These are phyloP conservation scores for Cremastobaeus sp. DNA, from an alignment of 2,888 invertebrate genomes.

Conservation along the genomic window DNA sequence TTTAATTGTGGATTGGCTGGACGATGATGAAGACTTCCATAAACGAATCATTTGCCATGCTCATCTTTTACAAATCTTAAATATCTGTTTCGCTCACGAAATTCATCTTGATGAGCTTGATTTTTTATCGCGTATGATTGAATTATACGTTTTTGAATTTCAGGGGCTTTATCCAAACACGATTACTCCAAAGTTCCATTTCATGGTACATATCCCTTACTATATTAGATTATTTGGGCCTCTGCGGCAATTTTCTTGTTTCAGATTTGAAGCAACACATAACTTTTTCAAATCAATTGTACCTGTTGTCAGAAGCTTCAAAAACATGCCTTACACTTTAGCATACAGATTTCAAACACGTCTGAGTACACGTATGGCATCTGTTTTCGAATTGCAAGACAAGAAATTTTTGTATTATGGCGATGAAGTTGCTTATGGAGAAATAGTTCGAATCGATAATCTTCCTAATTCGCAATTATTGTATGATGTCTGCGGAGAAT, in stretches of 20 bases:
- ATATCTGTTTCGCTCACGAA: constrained; percentile 13
- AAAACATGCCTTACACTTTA: too few species aligned
- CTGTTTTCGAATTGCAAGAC: not conserved
- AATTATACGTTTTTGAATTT: constrained; percentile 39
- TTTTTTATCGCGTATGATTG: constrained; percentile 16
- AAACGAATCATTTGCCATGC: not conserved
- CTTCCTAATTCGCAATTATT: not conserved
- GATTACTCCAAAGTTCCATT: constrained; percentile 58
- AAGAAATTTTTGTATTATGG: not conserved
- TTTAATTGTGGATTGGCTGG: constrained; percentile 58
- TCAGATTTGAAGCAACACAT: constrained; percentile 19
- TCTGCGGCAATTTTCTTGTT: constrained; percentile 53
- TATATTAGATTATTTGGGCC: constrained; percentile 57
- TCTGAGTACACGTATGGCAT: constrained; percentile 12
- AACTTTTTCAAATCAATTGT: constrained; percentile 56
- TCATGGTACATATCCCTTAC: constrained; percentile 49
- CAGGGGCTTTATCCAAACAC: constrained; percentile 53
- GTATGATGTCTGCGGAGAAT: not conserved
- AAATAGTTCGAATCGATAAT: not conserved
- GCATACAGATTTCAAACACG: constrained; percentile 53
- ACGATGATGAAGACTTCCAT: not conserved
- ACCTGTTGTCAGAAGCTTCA: constrained; percentile 31
- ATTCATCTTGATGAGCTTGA: constrained; percentile 3
- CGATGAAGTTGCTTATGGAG: not conserved
- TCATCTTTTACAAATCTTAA: constrained; percentile 8